Evolutionary conservation across 2,113 vertebrate species (phyloP).

Genomic region (Riparia riparia): DNA sequence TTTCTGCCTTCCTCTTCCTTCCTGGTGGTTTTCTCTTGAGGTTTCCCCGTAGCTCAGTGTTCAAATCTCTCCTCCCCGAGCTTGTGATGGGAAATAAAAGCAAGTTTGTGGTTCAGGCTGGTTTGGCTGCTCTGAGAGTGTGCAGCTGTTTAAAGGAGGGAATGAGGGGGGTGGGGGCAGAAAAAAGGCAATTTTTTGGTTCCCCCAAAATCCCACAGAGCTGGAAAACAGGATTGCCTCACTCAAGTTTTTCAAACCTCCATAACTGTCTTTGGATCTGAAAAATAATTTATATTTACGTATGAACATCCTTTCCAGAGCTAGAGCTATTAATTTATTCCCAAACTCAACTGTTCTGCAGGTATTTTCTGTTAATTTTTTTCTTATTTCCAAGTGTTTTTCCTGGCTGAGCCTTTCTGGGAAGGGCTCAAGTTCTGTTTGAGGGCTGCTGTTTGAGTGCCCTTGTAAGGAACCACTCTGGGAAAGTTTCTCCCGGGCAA

Average conservation of each 20-base stretch:
- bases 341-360: neutral
- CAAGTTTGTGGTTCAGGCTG: neutral
- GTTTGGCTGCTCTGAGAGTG: neutral
- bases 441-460: neutral
- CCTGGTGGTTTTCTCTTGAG: neutral
- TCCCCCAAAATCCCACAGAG: neutral
- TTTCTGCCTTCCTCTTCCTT: neutral
- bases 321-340: neutral
- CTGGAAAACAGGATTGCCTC: neutral
- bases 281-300: neutral
- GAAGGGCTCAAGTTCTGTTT: neutral
- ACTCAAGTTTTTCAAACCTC: neutral
- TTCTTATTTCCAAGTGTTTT: neutral
- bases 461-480: neutral
- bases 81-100: neutral
- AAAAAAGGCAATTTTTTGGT: neutral
- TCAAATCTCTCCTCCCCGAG: neutral
- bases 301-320: neutral
- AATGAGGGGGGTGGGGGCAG: fast-evolving
- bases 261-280: neutral
- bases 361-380: neutral
- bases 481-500: neutral
- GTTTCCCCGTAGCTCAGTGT: neutral
- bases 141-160: neutral
- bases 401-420: neutral